Evolutionary conservation across 2,888 invertebrate species (phyloP).

Genomic region (Lycia hirtaria): DNA sequence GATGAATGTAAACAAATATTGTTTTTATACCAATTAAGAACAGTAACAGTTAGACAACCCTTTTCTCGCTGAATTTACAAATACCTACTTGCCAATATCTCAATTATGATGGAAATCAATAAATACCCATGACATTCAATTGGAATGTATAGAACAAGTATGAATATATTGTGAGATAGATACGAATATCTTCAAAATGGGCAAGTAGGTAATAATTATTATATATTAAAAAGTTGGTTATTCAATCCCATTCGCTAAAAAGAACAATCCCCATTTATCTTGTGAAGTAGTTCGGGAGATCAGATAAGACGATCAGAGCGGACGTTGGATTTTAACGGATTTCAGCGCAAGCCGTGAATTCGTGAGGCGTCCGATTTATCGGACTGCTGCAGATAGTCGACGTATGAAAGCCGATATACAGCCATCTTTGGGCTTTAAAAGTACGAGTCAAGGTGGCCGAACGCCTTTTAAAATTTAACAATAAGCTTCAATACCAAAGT

Average conservation of each 20-base stretch:
- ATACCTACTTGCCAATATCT: too few species aligned
- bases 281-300: slow-evolving; percentile 63
- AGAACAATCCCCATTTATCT: slow-evolving; percentile 74
- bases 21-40: not conserved
- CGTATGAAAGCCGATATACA: slow-evolving; percentile 26
- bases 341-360: slow-evolving; percentile 53
- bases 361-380: slow-evolving; percentile 48
- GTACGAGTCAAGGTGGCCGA: not conserved
- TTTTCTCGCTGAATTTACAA: too few species aligned
- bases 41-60: not conserved
- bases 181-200: too few species aligned
- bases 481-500: not conserved
- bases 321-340: slow-evolving; percentile 64
- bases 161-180: too few species aligned
- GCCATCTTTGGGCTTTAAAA: slow-evolving; percentile 18
- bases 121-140: too few species aligned
- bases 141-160: too few species aligned
- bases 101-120: too few species aligned
- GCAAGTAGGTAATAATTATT: not conserved
- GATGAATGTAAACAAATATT: too few species aligned
- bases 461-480: slow-evolving; percentile 7
- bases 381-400: slow-evolving; percentile 28
- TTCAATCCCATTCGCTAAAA: slow-evolving; percentile 63
- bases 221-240: slow-evolving; percentile 45
- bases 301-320: slow-evolving; percentile 66